These are phyloP conservation scores for Chondrosia reniformis DNA, from an alignment of 37 sponge, comb jelly and placozoan species.

Conservation along the genomic window DNA sequence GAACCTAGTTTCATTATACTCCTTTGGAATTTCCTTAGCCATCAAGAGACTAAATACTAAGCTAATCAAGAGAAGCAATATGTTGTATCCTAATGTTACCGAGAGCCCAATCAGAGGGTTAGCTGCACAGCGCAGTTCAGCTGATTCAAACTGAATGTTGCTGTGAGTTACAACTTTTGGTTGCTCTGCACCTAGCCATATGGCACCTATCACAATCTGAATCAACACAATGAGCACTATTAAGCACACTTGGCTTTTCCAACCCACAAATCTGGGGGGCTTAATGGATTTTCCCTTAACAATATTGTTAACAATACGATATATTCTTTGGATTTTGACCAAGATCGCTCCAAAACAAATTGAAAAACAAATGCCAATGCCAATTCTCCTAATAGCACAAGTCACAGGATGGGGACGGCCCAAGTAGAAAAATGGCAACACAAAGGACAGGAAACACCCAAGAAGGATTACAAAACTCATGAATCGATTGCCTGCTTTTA, in stretches of 20 bases:
- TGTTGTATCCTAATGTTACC: constrained; percentile 26
- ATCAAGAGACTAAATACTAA: constrained; percentile 22
- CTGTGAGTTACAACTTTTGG: neutral
- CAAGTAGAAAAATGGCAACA: constrained; percentile 48
- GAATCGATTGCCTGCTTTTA: constrained; percentile 70
- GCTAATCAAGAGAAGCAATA: constrained; percentile 39
- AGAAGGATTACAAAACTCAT: constrained; percentile 57
- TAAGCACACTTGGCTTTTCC: constrained; percentile 50
- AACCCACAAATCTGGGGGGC: constrained; percentile 45
- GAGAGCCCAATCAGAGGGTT: constrained; percentile 24
- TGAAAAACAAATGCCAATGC: constrained; percentile 63
- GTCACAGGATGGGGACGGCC: constrained; percentile 31
- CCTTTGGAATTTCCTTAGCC: constrained; percentile 27
- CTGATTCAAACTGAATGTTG: neutral
- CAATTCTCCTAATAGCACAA: constrained; percentile 53
- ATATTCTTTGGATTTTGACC: constrained; percentile 68
- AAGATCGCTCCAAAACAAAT: constrained; percentile 71
- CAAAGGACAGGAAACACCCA: constrained; percentile 50
- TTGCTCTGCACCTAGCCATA: constrained; percentile 22
- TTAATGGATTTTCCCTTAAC: neutral
- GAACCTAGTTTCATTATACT: constrained; percentile 32
- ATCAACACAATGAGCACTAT: constrained; percentile 30
- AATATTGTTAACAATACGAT: constrained; percentile 51
- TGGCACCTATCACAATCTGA: constrained; percentile 30
- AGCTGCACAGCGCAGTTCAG: constrained; percentile 5